Percentiles rank a stretch among this genome's conserved stretches.
Evolutionary conservation across 2,113 vertebrate genomes (phyloP).

Genomic region (Ptychochromis oligacanthus): DNA sequence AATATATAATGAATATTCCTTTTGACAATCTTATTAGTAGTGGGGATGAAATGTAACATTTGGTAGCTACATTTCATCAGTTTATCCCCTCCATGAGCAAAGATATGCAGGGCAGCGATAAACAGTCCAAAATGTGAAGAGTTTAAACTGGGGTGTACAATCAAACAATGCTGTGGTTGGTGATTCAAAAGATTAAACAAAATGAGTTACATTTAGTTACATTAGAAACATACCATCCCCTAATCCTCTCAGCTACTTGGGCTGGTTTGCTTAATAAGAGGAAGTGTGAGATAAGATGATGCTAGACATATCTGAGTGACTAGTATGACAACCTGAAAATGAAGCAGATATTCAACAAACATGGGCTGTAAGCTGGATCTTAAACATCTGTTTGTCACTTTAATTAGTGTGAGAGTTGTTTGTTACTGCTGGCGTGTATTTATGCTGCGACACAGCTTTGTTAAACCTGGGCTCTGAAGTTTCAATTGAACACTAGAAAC

Average conservation of each 20-base stretch:
- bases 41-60: neutral
- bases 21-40: neutral
- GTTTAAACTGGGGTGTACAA: neutral
- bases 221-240: conserved; percentile 1
- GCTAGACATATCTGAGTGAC: neutral
- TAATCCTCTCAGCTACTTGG: neutral
- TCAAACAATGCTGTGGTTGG: neutral
- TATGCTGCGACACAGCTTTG: neutral
- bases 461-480: conserved; percentile 4
- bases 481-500: conserved; percentile 27
- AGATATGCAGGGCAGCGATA: no score
- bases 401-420: conserved; percentile 46
- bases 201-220: neutral
- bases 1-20: neutral
- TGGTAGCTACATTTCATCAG: neutral
- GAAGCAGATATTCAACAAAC: conserved; percentile 25
- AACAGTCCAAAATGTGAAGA: no score
- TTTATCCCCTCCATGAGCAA: neutral
- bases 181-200: neutral
- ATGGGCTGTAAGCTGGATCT: conserved; percentile 14
- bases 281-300: conserved; percentile 2
- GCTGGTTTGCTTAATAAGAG: neutral
- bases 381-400: conserved; percentile 62
- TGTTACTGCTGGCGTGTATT: conserved; percentile 10
- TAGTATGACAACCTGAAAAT: conserved; percentile 38